Base-by-base conservation (phyloP, 1,140 invertebrate species). In the Trachelipus rathkii region DNA sequence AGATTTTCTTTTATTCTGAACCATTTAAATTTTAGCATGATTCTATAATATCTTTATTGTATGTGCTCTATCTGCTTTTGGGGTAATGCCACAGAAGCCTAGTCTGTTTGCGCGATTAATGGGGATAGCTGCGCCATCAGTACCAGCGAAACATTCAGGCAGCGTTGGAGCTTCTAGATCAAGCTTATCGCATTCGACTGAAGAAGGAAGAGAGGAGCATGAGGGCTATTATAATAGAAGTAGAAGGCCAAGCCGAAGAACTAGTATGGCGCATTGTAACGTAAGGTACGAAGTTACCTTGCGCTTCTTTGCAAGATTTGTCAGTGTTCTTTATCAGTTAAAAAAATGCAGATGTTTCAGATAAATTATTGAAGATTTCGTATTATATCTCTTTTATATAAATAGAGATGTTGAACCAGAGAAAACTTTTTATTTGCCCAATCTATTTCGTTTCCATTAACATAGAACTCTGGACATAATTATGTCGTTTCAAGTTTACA, bases 71-170 rank as follows among this genome's bases (percentile, higher is more conserved):
- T 15, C 19, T 13, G 50, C 50, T 60, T 60, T 60, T 60, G 50
- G 50, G 50, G 50, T 60, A 60, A 60, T 60, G 50, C 19, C 50
- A 60, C 81, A 82, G 81, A 82, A 82, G 75, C 79, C 81, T 53
- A 82, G 79, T 82, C 78, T 83, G 77, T 82, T 83, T 77, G 82
- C 78, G 76, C 82, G 82, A 45, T 76, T 83, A 68, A 83, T 83
- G 82, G 82, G 82, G 76, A 82, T 82, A 77, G 81, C 81, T 46
- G 76, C 77, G 44, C 81, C 81, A 6, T 72, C 73, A 19, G 76
- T 76, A 11, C 81, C 81, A 0, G 67, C 43, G 67, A 75, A 78
- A 50, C 43, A 60, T 15, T 43, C 46, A 15, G 44, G 45, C 43
- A 78, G 77, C 67, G 68, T 60, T 72, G 43, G 77, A 24, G 78